A percentile compares a stretch with the other conserved stretches of the same genome.
These are phyloP conservation scores for Drosophila nannoptera DNA, from an alignment of 1,140 invertebrate species.

Conservation along the genomic window DNA sequence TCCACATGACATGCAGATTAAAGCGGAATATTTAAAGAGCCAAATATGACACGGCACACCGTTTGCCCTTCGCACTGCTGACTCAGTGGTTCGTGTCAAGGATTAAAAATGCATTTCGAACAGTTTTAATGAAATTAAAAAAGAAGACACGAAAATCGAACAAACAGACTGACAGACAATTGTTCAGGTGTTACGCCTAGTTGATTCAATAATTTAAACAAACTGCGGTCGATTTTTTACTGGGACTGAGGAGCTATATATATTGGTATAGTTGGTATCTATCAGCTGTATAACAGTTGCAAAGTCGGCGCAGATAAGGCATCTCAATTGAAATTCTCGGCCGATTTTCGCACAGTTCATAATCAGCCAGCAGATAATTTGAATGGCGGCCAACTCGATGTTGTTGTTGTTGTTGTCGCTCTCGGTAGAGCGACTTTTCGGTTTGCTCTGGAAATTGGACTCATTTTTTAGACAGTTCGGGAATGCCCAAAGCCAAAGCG, in stretches of 20 bases:
- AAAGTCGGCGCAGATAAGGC: background rate
- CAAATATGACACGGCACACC: slow-evolving; percentile 5
- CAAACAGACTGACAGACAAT: too few relatives aligned
- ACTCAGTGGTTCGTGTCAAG: background rate
- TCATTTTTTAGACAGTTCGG: slow-evolving; percentile 6
- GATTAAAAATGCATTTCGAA: slow-evolving; percentile 6
- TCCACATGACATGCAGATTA: slow-evolving; percentile 17
- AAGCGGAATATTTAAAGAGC: slow-evolving; percentile 17
- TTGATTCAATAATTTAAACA: too few relatives aligned
- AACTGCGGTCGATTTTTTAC: too few relatives aligned
- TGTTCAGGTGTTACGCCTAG: too few relatives aligned
- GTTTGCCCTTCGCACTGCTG: slow-evolving; percentile 1
- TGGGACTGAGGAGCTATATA: too few relatives aligned
- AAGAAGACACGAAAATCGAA: background rate
- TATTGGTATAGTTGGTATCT: too few relatives aligned
- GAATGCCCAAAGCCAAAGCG: background rate
- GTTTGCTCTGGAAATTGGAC: slow-evolving; percentile 24
- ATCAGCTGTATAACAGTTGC: too few relatives aligned
- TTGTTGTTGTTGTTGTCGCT: slow-evolving; percentile 7
- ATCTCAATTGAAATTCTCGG: background rate
- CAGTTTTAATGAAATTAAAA: background rate
- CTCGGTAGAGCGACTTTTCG: slow-evolving; percentile 16
- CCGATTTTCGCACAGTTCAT: background rate
- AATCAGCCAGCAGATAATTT: background rate
- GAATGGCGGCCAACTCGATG: background rate